phyloP scores from a whole-genome alignment of 2,113 vertebrate genomes.

The Larimichthys polyactis region DNA sequence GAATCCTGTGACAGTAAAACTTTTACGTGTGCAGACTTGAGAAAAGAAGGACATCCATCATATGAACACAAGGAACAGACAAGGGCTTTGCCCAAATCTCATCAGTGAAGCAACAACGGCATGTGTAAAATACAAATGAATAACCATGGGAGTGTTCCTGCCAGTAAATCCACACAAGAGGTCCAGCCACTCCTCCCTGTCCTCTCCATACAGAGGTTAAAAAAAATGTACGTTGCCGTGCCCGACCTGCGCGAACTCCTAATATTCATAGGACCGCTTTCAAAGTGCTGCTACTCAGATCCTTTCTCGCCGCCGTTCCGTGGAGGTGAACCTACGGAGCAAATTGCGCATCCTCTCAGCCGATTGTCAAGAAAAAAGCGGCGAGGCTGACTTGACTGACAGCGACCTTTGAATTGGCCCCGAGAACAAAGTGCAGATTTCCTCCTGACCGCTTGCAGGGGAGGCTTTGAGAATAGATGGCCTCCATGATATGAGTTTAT shows the following conservation, averaged over 20 bases:
- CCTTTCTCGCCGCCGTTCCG: not conserved
- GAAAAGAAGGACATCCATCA: too few relatives aligned
- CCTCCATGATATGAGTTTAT: conserved; percentile 5
- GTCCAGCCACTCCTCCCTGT: not conserved
- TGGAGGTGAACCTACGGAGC: not conserved
- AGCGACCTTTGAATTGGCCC: conserved; percentile 35
- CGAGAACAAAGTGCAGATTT: conserved; percentile 4
- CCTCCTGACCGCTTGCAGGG: not conserved
- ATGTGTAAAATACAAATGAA: conserved; percentile 1
- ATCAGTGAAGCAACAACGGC: not conserved
- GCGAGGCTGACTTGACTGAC: not conserved
- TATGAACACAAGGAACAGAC: too few relatives aligned
- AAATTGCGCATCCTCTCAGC: not conserved
- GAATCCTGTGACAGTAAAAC: too few relatives aligned
- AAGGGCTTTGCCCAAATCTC: not conserved
- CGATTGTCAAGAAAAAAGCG: conserved; percentile 17
- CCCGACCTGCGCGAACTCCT: not conserved
- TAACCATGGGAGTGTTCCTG: not conserved
- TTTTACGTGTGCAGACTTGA: too few relatives aligned
- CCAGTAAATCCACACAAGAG: not conserved
- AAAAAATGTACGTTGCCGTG: conserved; percentile 13
- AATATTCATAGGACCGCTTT: not conserved
- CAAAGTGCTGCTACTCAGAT: not conserved
- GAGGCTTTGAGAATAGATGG: not conserved
- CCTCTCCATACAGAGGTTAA: not conserved